Evolutionary conservation across 2,797 vertebrate species (phyloP).

Genomic region (Bryconaethiops microstoma): DNA sequence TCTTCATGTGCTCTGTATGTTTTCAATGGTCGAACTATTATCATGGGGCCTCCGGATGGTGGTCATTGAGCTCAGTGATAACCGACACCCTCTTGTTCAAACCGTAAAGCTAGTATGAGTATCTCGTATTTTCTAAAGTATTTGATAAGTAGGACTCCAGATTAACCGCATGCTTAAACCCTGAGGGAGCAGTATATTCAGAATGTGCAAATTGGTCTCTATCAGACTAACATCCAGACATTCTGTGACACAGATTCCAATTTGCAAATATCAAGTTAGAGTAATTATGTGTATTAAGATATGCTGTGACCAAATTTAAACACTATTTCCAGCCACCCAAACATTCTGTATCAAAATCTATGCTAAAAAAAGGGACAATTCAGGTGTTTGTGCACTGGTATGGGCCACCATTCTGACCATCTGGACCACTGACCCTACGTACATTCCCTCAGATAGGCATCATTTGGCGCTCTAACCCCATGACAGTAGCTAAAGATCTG

Average conservation of each 20-base stretch:
- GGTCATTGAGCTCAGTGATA: not conserved
- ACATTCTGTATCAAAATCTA: not conserved
- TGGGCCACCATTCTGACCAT: conserved; percentile 2
- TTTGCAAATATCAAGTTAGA: not conserved
- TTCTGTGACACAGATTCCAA: not conserved
- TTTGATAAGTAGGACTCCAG: not conserved
- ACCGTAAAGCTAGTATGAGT: not conserved
- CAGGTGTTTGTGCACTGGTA: not conserved
- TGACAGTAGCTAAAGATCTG: conserved; percentile 39
- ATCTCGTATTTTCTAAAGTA: not conserved
- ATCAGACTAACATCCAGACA: not conserved
- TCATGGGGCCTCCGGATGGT: not conserved
- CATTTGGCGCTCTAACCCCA: not conserved
- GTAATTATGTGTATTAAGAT: not conserved
- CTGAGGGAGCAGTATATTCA: not conserved
- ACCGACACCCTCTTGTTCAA: not conserved
- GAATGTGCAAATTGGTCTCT: not conserved
- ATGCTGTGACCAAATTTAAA: not conserved
- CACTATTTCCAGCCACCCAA: not conserved
- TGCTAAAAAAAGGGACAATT: not conserved
- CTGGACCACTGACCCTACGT: not conserved
- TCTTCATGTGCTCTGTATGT: conserved; percentile 15
- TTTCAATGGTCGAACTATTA: not conserved
- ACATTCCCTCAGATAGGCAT: not conserved
- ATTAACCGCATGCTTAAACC: not conserved